Evolutionary conservation across 2,797 vertebrate genomes (phyloP).

Genomic region (Myoxocephalus aenaeus): DNA sequence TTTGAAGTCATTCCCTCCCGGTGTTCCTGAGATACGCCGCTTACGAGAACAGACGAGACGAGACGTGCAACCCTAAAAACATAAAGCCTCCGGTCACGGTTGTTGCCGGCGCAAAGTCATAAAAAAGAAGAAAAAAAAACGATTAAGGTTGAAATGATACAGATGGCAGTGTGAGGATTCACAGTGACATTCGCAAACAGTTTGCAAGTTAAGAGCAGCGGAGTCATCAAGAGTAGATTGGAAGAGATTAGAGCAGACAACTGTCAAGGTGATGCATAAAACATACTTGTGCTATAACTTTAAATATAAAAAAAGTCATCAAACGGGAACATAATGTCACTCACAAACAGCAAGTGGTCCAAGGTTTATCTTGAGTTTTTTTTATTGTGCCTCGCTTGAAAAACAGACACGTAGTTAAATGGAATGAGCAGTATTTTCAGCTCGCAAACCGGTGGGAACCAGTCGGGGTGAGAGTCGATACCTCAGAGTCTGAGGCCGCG

Average conservation of each 20-base stretch:
- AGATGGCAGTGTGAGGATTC: slow-evolving; percentile 1
- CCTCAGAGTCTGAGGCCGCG: too few relatives aligned
- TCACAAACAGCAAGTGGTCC: not conserved
- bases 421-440: too few relatives aligned
- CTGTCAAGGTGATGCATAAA: not conserved
- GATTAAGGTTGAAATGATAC: not conserved
- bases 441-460: too few relatives aligned
- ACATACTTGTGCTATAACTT: not conserved
- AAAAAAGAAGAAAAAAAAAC: not conserved
- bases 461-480: too few relatives aligned
- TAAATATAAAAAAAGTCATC: not conserved
- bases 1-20: not conserved
- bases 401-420: not conserved
- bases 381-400: not conserved
- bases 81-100: not conserved
- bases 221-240: not conserved
- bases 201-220: not conserved
- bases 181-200: not conserved
- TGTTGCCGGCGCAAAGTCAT: not conserved
- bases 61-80: not conserved
- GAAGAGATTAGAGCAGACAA: not conserved
- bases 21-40: not conserved
- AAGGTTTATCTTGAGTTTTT: not conserved
- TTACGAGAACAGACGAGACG: not conserved
- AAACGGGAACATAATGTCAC: not conserved